Evolutionary conservation across 53 echinoderm and acorn worm species (phyloP), one percentile per base, ranked within the genome.

Genomic region (Paelopatides confundens): DNA sequence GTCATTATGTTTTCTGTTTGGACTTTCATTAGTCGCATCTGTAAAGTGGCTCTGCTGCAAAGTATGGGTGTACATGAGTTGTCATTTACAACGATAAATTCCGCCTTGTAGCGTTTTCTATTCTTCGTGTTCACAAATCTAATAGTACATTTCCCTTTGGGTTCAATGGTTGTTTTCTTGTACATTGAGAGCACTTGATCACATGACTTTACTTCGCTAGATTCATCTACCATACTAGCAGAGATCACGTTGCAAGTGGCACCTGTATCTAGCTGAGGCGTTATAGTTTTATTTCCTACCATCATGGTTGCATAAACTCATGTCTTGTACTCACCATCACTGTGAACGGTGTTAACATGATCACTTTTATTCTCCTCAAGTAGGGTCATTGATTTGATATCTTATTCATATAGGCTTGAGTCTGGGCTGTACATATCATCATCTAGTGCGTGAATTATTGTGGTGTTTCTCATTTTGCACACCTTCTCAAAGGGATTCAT

Each of bases 261-360:
- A 53, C 89, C 89, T 18, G 85, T 70, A 76, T 90, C 77, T 18
- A 90, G 51, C 47, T 89, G 43, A 69, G 84, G 84, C 11, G 43
- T 84, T 66, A 89, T 66, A 39, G 63, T 62, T 21, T 17, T 52
- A 18, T n/a, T n/a, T n/a, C n/a, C n/a, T n/a, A n/a, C n/a, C n/a
- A n/a, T n/a, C n/a, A n/a, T n/a, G n/a, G n/a, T n/a, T n/a, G n/a
- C n/a, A n/a, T n/a, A n/a, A n/a, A n/a, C n/a, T n/a, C n/a, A n/a
- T n/a, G n/a, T n/a, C n/a, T n/a, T n/a, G n/a, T n/a, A n/a, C n/a
- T n/a, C n/a, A n/a, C n/a, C n/a, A n/a, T n/a, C n/a, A n/a, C n/a
- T n/a, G n/a, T n/a, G n/a, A n/a, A n/a, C n/a, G n/a, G n/a, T n/a
- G n/a, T n/a, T n/a, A n/a, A n/a, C n/a, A n/a, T n/a, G n/a, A n/a